A percentile compares a stretch with the other conserved stretches of the same genome.
Evolutionary conservation across 2,113 vertebrate genomes (phyloP).

Genomic region (Thymallus thymallus): DNA sequence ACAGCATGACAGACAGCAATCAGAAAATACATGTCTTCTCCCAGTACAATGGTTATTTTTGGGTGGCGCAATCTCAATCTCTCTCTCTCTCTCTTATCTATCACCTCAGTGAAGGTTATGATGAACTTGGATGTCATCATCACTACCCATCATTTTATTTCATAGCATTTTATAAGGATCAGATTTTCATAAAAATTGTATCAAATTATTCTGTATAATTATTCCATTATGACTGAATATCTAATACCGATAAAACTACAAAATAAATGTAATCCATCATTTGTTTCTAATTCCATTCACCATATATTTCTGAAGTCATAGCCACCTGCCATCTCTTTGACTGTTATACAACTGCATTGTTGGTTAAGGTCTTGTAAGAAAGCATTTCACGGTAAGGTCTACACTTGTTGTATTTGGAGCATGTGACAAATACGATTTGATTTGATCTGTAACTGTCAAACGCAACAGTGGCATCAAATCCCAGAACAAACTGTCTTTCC

Average conservation of each 20-base stretch:
- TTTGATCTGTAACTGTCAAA: not conserved
- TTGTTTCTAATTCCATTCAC: not conserved
- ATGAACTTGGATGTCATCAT: not conserved
- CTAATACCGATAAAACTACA: not conserved
- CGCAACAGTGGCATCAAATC: not conserved
- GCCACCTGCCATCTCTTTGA: not conserved
- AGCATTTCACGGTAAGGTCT: too few species aligned
- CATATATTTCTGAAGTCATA: not conserved
- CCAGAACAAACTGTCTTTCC: not conserved
- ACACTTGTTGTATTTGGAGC: too few species aligned
- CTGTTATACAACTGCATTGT: not conserved
- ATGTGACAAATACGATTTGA: too few species aligned
- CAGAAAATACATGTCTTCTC: slow-evolving; percentile 1
- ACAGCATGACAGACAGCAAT: slow-evolving; percentile 43
- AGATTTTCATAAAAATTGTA: not conserved
- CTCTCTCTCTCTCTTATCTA: not conserved
- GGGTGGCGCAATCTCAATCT: not conserved
- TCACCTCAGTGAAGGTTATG: not conserved
- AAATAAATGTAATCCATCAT: not conserved
- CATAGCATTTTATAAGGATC: not conserved
- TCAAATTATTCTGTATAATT: not conserved
- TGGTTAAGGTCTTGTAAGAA: too few species aligned
- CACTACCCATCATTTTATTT: not conserved
- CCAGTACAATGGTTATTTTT: not conserved
- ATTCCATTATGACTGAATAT: not conserved